phyloP scores from a whole-genome alignment of 2,888 invertebrate species.

The Orthosia cruda region DNA sequence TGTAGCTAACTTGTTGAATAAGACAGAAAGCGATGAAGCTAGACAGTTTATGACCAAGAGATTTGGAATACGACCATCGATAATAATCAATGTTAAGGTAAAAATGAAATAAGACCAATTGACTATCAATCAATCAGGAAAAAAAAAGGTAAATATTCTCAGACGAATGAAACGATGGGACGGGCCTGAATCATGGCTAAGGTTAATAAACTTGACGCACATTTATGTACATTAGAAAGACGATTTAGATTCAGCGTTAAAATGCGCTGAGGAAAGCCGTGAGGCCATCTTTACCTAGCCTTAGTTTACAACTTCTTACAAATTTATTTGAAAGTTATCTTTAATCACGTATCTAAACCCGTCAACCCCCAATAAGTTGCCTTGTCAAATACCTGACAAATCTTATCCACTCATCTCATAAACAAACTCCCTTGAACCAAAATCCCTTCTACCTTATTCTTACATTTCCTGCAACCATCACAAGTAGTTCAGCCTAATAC shows the following conservation, averaged over 20 bases:
- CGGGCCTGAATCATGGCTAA: background rate
- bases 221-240: too few relatives aligned
- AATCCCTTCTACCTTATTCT: background rate
- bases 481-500: constrained; percentile 40
- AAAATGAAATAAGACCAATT: background rate
- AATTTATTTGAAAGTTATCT: too few relatives aligned
- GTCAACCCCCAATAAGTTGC: background rate
- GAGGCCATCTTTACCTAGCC: background rate
- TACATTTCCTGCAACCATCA: constrained; percentile 33
- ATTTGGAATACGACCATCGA: background rate
- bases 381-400: background rate
- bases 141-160: too few relatives aligned
- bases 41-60: too few relatives aligned
- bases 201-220: too few relatives aligned
- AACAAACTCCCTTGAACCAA: background rate
- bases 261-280: too few relatives aligned
- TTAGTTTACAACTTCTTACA: too few relatives aligned
- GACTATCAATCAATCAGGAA: background rate
- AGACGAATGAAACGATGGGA: background rate
- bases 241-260: too few relatives aligned
- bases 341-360: background rate
- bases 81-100: background rate
- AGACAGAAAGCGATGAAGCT: background rate
- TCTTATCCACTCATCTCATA: background rate
- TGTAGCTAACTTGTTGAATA: constrained; percentile 22